phyloP scores from a whole-genome alignment of 1,140 invertebrate genomes.

The Aphelenchoides fujianensis region DNA sequence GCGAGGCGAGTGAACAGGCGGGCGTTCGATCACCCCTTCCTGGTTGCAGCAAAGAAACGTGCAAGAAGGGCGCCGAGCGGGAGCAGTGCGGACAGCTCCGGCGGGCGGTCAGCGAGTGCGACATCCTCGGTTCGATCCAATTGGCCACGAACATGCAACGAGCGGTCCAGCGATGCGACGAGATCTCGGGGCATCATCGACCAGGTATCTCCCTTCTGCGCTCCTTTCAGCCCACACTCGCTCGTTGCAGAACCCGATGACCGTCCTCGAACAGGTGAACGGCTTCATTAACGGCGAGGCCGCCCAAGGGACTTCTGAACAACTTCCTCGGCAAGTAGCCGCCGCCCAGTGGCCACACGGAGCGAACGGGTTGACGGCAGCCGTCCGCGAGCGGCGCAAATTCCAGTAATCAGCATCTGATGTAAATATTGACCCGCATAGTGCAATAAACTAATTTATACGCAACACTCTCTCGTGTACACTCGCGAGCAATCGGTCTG shows the following conservation, averaged over 20 bases:
- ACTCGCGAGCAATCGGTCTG: no score
- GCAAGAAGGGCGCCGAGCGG: constrained; percentile 57
- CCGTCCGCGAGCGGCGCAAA: no score
- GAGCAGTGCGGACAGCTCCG: constrained; percentile 57
- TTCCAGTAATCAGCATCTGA: not conserved
- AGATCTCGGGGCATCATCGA: constrained; percentile 58
- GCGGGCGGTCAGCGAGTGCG: constrained; percentile 54
- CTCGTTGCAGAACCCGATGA: constrained; percentile 53
- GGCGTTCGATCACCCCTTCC: not conserved
- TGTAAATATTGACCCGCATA: constrained; percentile 1
- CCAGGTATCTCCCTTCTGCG: no score
- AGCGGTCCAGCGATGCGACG: constrained; percentile 54
- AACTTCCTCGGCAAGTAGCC: constrained; percentile 54
- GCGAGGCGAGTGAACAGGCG: constrained; percentile 45
- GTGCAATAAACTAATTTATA: not conserved
- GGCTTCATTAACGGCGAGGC: constrained; percentile 58
- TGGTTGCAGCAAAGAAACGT: constrained; percentile 60
- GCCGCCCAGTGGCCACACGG: no score
- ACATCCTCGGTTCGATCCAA: constrained; percentile 58
- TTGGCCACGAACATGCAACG: constrained; percentile 51
- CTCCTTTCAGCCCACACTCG: no score
- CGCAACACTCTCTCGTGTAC: not conserved
- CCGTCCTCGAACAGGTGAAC: constrained; percentile 54
- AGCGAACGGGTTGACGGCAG: no score
- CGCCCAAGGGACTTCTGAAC: constrained; percentile 59